Evolutionary conservation across 2,113 vertebrate genomes (phyloP).

Genomic region (Hypocryptadius cinnamomeus): DNA sequence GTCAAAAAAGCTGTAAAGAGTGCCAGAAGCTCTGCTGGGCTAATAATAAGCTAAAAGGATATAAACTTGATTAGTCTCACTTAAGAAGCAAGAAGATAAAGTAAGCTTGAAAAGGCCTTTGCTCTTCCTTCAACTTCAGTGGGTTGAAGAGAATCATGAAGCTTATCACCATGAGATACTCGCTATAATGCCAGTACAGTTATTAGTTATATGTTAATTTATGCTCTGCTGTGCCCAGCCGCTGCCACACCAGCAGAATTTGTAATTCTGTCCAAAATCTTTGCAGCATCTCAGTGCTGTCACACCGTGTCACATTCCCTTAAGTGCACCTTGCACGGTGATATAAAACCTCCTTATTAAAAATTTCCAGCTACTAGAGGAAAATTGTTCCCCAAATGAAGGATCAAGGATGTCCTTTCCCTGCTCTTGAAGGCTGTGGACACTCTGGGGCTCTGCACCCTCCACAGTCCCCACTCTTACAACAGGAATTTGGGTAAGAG

Average conservation of each 20-base stretch:
- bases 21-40: slow-evolving; percentile 43
- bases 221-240: neutral
- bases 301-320: neutral
- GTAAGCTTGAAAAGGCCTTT: slow-evolving; percentile 56
- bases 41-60: slow-evolving; percentile 54
- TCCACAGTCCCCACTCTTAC: accelerated
- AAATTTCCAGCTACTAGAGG: neutral
- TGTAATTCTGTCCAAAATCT: neutral
- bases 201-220: slow-evolving; percentile 23
- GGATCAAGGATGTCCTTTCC: neutral
- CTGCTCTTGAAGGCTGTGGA: neutral
- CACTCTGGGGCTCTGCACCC: neutral
- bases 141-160: slow-evolving; percentile 38
- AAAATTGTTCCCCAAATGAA: neutral
- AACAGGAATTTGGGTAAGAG: neutral
- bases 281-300: neutral
- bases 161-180: slow-evolving; percentile 19
- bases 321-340: neutral
- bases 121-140: slow-evolving; percentile 47
- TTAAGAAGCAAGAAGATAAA: slow-evolving; percentile 56
- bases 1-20: slow-evolving; percentile 50
- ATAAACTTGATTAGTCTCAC: slow-evolving; percentile 58
- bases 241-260: neutral
- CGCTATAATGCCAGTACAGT: neutral
- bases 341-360: neutral